Percentiles rank a stretch among this genome's conserved stretches.
Conservation (phyloP, 2,888 invertebrate genomes). For the Spilosoma lubricipeda region DNA sequence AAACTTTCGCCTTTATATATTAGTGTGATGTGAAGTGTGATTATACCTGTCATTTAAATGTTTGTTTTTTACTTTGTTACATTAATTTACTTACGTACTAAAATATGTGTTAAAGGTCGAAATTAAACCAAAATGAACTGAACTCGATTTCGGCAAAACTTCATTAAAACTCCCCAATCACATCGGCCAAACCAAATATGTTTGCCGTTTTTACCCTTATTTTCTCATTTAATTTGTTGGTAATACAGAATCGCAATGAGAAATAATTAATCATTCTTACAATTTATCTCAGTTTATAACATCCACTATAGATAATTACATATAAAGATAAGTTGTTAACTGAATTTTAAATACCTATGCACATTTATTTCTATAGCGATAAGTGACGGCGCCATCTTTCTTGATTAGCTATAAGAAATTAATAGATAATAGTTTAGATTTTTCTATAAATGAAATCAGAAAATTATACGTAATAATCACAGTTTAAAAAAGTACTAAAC, state of each 20-base stretch:
- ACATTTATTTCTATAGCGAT: background rate
- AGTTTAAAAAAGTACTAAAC: background rate
- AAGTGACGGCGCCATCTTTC: background rate
- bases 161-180: background rate
- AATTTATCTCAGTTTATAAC: background rate
- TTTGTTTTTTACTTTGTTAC: background rate
- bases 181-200: slow-evolving; percentile 6
- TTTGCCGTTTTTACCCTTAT: background rate
- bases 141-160: background rate
- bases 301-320: too few relatives aligned
- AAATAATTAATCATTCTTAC: background rate
- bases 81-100: background rate
- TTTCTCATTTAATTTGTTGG: background rate
- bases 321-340: too few relatives aligned
- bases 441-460: background rate
- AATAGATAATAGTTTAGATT: background rate
- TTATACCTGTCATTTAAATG: too few relatives aligned
- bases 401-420: background rate
- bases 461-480: background rate
- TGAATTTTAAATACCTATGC: too few relatives aligned
- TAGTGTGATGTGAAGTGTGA: too few relatives aligned
- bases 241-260: background rate
- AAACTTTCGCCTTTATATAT: too few relatives aligned
- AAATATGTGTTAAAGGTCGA: background rate
- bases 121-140: background rate